Conservation (phyloP, 2,797 vertebrate species). For the Dallia pectoralis region DNA sequence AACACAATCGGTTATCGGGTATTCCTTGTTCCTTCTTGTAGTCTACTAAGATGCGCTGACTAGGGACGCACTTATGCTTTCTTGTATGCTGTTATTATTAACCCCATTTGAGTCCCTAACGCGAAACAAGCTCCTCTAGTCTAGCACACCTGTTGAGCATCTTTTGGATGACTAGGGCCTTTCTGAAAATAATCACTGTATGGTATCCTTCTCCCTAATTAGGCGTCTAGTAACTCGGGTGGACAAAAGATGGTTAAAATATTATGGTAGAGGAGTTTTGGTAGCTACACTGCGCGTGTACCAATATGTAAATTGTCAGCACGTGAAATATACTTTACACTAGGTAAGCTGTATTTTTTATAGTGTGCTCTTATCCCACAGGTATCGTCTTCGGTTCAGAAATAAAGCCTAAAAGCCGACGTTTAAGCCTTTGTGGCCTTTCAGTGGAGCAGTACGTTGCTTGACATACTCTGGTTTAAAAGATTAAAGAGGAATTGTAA, state of each 20-base stretch:
- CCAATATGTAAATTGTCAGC: not conserved
- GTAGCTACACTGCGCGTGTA: not conserved
- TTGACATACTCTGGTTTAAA: not conserved
- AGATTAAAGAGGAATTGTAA: not conserved
- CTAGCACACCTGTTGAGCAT: not conserved
- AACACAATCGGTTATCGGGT: constrained; percentile 12
- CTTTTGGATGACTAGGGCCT: not conserved
- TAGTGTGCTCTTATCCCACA: not conserved
- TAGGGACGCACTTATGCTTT: constrained; percentile 75
- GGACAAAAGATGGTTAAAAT: not conserved
- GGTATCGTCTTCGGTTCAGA: not conserved
- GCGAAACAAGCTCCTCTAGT: too few species aligned
- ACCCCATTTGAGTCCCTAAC: constrained; percentile 49
- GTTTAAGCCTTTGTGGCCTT: not conserved
- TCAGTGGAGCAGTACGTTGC: not conserved
- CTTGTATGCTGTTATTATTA: constrained; percentile 65
- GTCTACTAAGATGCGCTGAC: constrained; percentile 59
- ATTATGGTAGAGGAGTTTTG: not conserved
- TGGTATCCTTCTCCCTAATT: not conserved
- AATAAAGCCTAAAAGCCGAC: not conserved
- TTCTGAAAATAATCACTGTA: not conserved
- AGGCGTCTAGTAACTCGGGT: not conserved
- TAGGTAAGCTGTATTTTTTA: not conserved
- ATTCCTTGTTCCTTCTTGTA: constrained; percentile 38
- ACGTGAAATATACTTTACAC: not conserved